Evolutionary conservation across 1,140 invertebrate species (phyloP), one percentile per base, ranked within the genome.

Genomic region (Drosophila willistoni): DNA sequence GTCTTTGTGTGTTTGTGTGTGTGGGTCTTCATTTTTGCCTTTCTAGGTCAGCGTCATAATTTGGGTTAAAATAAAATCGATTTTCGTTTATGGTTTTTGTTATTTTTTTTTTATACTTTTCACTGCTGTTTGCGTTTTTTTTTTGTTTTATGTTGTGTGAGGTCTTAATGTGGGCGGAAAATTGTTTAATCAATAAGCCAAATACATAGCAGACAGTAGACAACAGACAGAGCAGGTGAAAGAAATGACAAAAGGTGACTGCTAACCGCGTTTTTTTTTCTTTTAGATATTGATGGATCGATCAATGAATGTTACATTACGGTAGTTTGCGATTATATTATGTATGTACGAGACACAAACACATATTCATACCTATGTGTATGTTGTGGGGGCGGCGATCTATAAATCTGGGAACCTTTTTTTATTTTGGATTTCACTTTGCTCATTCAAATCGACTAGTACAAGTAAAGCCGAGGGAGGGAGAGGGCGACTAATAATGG

Each of bases 171-270:
- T 77, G 74, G 74, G 74, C 61, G 73, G 64, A 61, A 77, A 77
- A 77, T 71, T 77, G 74, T 77, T 77, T 65, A 77, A 77, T 77
- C 74, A 68, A 77, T 77, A 77, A 71, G 71, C 25, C 55, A 71
- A 25, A 29, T 29, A 29, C 29, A 34, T 22, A 54, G 19, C 19
- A 39, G 36, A 39, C 36, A 39, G 55, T 61, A 77, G 74, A 68
- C 77, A 39, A 39, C 36, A 39, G 55, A 10, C 34, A 10, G 34
- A 63, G 71, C 71, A 39, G 64, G 44, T 39, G 57, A 61, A 71
- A 73, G 62, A 74, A 54, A 36, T 19, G 62, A 19, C 25, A 73
- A 34, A 72, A 62, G 51, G 56, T 29, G 19, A 22, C 39, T 39
- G 62, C 47, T 63, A 44, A 39, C 29, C 60, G 33, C 9, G 4